These are phyloP conservation scores for Pagrus major DNA, from an alignment of 2,113 vertebrate species.

Conservation along the genomic window DNA sequence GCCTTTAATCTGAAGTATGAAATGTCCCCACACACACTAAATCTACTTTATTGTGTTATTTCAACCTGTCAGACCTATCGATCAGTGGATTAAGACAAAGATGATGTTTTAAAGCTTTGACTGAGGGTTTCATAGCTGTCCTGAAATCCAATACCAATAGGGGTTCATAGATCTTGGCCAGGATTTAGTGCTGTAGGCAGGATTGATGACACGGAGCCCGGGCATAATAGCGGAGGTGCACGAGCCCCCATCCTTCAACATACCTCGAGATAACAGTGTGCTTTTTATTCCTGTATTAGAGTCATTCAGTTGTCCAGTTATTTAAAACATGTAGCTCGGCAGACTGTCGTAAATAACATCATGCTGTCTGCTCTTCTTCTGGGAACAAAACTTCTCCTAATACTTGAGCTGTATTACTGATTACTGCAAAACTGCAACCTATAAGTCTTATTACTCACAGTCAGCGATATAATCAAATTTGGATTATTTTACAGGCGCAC, in stretches of 20 bases:
- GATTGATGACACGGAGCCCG: conserved; percentile 70
- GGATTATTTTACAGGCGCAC: conserved; percentile 45
- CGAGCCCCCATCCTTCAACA: conserved; percentile 63
- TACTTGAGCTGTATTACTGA: conserved; percentile 34
- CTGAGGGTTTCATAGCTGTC: conserved; percentile 75
- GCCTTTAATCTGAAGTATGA: conserved; percentile 65
- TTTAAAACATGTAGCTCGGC: conserved; percentile 63
- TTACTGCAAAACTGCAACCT: conserved; percentile 24
- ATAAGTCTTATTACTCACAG: conserved; percentile 49
- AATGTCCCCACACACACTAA: conserved; percentile 71
- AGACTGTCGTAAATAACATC: conserved; percentile 48
- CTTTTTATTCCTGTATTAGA: conserved; percentile 74
- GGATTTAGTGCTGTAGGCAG: conserved; percentile 71
- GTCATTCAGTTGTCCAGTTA: conserved; percentile 69
- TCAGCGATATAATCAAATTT: conserved; percentile 57
- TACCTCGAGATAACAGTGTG: conserved; percentile 71
- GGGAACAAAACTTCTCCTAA: conserved; percentile 14
- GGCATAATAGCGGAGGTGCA: conserved; percentile 54
- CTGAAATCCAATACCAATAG: conserved; percentile 73
- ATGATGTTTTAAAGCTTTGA: conserved; percentile 81
- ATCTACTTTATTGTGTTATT: conserved; percentile 83
- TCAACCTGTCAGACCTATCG: conserved; percentile 77
- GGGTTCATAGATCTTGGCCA: conserved; percentile 64
- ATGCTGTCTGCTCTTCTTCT: not conserved
- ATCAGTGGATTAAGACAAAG: conserved; percentile 84